Percentiles rank a stretch among this genome's conserved stretches.
These are phyloP conservation scores for Mus musculus DNA, from an alignment of 2,113 vertebrate species.

Conservation along the genomic window GRCm39 chr7:36794001-36794500, in stretches of 20 bases:
- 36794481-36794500: background rate
- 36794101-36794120: background rate
- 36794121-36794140: background rate
- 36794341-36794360: conserved; percentile 64
- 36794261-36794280: conserved; percentile 84
- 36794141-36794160: background rate
- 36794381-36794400: conserved; percentile 51
- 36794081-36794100: background rate
- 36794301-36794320: conserved; percentile 82
- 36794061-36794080: background rate
- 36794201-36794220: conserved; percentile 62
- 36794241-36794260: conserved; percentile 82
- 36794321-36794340: conserved; percentile 83
- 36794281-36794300: conserved; percentile 83
- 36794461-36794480: background rate
- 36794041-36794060: fast-evolving
- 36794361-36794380: conserved; percentile 45
- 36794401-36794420: background rate
- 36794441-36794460: fast-evolving
- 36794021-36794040: background rate
- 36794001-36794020: background rate
- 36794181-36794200: conserved; percentile 47
- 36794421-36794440: background rate
- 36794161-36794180: conserved; percentile 9
- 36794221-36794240: conserved; percentile 79